Base-by-base conservation (phyloP, 1,140 invertebrate species). In the Episyrphus balteatus region DNA sequence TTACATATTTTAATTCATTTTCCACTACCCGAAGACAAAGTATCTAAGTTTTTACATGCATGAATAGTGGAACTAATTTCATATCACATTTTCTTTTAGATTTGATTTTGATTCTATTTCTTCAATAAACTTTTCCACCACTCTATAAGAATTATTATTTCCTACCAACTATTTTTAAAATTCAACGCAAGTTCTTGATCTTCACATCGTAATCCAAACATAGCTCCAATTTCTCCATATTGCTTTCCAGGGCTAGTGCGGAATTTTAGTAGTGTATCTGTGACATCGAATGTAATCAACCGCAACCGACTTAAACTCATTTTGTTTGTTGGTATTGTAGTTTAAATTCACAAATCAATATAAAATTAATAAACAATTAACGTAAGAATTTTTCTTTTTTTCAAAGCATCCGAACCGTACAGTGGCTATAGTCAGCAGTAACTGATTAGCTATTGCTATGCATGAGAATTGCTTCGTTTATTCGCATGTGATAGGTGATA, bases 221-320 rank as follows among this genome's bases (percentile, higher is more conserved):
- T 70, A 1, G 69, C 69, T 2, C 80, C 86, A 41, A 85, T 73
- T 51, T 77, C 72, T 2, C 76, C 73, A 67, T 93, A 93, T 55
- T 84, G 77, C 46, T 83, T 71, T 42, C 81, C 84, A n/a, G 86
- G 76, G 42, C 77, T 71, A 5, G 76, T 73, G 18, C 74, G 69
- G 55, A 87, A 82, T 59, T 79, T 79, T 18, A 93, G 62, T 37
- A 93, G 62, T 1, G 90, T 93, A 50, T 87, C 85, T 8, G 86
- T 93, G 12, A 88, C 81, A 70, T 93, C 90, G 61, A 94, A 90
- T 13, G 89, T 93, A 40, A 93, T 75, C 51, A 91, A 66, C 47
- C 74, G 70, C 19, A 77, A 72, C 34, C 63, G 69, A 18, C 69
- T 56, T 21, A 71, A 48, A 46, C 63, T 66, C 53, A 69, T 71